Percentiles rank a stretch among this genome's conserved stretches.
Conservation (phyloP, 2,113 vertebrate species). For the Zosterops pallidus region DNA sequence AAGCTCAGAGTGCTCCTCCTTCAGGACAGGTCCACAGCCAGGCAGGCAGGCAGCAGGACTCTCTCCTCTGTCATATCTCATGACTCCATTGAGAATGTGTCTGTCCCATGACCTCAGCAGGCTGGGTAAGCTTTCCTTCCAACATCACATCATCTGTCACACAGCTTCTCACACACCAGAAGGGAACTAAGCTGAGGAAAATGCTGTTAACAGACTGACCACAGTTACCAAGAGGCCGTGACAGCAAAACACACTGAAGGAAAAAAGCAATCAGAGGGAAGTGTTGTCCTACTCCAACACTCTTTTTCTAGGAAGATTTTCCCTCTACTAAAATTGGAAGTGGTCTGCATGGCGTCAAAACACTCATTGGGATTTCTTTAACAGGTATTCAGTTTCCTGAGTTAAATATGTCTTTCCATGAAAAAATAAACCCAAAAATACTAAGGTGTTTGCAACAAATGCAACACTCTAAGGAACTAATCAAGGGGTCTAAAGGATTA, state of each 20-base stretch:
- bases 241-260: not conserved
- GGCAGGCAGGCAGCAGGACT: not conserved
- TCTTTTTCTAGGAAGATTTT: not conserved
- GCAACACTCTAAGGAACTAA: not conserved
- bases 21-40: not conserved
- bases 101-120: not conserved
- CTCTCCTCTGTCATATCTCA: not conserved
- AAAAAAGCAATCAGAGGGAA: not conserved
- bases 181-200: not conserved
- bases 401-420: not conserved
- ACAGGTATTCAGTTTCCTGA: not conserved
- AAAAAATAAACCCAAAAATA: not conserved
- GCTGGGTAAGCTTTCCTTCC: not conserved
- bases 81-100: not conserved
- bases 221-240: not conserved
- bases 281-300: not conserved
- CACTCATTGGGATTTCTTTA: not conserved
- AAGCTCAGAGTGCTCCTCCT: not conserved
- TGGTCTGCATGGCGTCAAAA: not conserved
- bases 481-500: not conserved
- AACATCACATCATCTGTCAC: not conserved
- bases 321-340: not conserved
- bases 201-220: not conserved
- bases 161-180: not conserved
- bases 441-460: not conserved